These are phyloP conservation scores for Caracal caracal DNA, from an alignment of 2,113 vertebrate species.

Conservation along the genomic window DNA sequence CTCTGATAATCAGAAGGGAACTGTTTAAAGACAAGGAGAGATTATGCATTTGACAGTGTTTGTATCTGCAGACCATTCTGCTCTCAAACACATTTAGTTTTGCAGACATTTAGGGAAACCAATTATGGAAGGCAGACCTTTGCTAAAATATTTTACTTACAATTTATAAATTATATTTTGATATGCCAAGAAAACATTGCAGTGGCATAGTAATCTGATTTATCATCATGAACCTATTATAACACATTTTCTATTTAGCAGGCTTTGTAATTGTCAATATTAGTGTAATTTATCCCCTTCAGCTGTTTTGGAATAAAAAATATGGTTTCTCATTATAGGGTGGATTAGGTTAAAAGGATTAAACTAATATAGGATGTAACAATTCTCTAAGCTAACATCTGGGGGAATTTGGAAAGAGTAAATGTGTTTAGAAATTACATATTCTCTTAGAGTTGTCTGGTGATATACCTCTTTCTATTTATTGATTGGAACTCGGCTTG, in stretches of 20 bases:
- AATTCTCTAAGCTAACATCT: constrained; percentile 52
- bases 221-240: constrained; percentile 50
- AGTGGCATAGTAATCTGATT: constrained; percentile 51
- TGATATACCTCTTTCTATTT: not conserved
- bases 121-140: constrained; percentile 47
- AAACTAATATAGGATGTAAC: constrained; percentile 48
- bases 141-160: constrained; percentile 56
- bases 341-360: constrained; percentile 70
- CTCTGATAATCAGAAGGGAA: constrained; percentile 4
- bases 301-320: constrained; percentile 56
- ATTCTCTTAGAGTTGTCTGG: not conserved
- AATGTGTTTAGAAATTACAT: constrained; percentile 18
- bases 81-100: constrained; percentile 57
- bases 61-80: constrained; percentile 22
- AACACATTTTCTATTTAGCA: constrained; percentile 55
- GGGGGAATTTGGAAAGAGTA: constrained; percentile 22
- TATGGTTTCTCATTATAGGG: constrained; percentile 61
- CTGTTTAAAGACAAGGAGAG: constrained; percentile 11
- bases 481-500: not conserved
- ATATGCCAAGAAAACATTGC: constrained; percentile 51
- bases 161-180: constrained; percentile 63
- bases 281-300: constrained; percentile 63
- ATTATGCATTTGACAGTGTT: not conserved
- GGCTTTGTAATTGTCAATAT: constrained; percentile 64
- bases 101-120: constrained; percentile 46